Percentiles rank a stretch among this genome's conserved stretches.
Conservation (phyloP, 1,140 invertebrate species). For the Phthorimaea operculella region DNA sequence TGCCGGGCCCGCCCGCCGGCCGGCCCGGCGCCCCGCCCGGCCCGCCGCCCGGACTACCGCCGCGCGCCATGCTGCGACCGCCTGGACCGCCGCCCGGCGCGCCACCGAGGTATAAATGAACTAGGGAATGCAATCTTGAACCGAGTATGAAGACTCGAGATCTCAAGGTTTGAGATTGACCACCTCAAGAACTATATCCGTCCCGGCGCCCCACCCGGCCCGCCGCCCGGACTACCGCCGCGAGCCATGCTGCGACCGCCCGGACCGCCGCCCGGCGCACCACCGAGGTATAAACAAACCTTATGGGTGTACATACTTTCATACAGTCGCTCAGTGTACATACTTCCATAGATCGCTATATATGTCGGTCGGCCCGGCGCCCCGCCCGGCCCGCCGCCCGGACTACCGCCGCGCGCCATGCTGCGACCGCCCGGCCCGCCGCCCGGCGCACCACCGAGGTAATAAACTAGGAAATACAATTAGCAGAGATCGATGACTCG, state of each 20-base stretch:
- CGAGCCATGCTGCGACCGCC: constrained; percentile 20
- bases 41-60: constrained; percentile 59
- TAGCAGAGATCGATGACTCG: no score
- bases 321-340: constrained; percentile 70
- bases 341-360: no score
- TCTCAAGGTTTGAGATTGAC: no score
- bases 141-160: no score
- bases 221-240: constrained; percentile 55
- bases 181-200: no score
- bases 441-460: constrained; percentile 69
- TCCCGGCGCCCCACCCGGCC: constrained; percentile 64
- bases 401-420: constrained; percentile 31
- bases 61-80: constrained; percentile 21
- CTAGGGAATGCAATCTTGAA: no score
- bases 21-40: constrained; percentile 62
- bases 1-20: constrained; percentile 61
- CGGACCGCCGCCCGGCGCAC: constrained; percentile 71
- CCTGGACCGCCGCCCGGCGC: constrained; percentile 70
- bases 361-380: constrained; percentile 50
- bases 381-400: constrained; percentile 66
- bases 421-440: constrained; percentile 57
- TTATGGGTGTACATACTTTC: no score
- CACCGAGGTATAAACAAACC: no score
- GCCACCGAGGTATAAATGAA: no score
- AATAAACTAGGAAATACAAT: no score